These are phyloP conservation scores for Lycocerus yunnanus DNA, from an alignment of 2,888 invertebrate species.

Conservation along the genomic window DNA sequence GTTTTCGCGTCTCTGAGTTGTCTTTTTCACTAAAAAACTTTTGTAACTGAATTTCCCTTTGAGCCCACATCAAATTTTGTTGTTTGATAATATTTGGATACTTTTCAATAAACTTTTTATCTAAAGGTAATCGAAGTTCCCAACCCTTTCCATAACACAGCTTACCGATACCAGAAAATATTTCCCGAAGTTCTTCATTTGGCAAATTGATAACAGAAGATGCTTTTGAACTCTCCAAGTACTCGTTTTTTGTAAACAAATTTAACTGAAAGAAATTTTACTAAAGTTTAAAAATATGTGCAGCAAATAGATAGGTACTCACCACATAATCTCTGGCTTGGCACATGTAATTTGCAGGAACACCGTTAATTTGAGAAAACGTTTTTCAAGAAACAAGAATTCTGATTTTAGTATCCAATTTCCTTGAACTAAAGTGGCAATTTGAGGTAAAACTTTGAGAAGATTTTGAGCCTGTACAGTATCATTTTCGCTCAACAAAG, in stretches of 20 bases:
- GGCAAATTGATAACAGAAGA: constrained; percentile 77
- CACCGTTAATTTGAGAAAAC: constrained; percentile 71
- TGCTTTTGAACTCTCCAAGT: constrained; percentile 76
- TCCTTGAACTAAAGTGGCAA: constrained; percentile 83
- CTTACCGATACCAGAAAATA: constrained; percentile 75
- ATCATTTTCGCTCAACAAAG: constrained; percentile 61
- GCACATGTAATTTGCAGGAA: constrained; percentile 75
- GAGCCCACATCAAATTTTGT: constrained; percentile 81
- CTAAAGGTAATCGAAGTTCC: constrained; percentile 76
- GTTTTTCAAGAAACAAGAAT: constrained; percentile 77
- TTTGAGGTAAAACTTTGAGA: constrained; percentile 70
- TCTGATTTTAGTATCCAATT: constrained; percentile 90
- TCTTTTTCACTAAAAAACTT: constrained; percentile 47
- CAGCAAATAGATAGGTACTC: constrained; percentile 52
- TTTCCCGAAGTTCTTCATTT: constrained; percentile 77
- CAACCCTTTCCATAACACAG: constrained; percentile 73
- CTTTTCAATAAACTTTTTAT: constrained; percentile 73
- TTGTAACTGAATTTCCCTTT: constrained; percentile 60
- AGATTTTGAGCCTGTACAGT: constrained; percentile 51
- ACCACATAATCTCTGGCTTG: constrained; percentile 87
- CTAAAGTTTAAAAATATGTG: neutral
- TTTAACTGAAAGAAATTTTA: constrained; percentile 64
- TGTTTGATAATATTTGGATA: constrained; percentile 81
- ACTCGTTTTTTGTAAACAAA: constrained; percentile 79
- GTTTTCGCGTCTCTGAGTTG: constrained; percentile 66